These are phyloP conservation scores for Amphimallon solstitiale DNA, from an alignment of 2,888 invertebrate genomes.

Conservation along the genomic window DNA sequence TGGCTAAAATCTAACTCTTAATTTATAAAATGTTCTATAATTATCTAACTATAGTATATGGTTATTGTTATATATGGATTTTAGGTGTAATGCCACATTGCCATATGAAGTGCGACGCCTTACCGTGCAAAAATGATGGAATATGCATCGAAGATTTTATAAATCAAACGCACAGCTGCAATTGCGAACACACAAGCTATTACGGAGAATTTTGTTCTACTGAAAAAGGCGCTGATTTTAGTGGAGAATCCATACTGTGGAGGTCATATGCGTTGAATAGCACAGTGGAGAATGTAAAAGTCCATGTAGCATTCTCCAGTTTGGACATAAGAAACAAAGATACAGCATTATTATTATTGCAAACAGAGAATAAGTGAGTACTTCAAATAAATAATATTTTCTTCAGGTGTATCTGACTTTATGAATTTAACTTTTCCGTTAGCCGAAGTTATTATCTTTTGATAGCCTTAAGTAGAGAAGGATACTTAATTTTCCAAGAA, in stretches of 20 bases:
- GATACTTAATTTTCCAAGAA: slow-evolving; percentile 86
- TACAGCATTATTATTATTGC: slow-evolving; percentile 80
- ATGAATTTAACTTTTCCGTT: slow-evolving; percentile 45
- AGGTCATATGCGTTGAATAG: slow-evolving; percentile 79
- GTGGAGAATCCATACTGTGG: slow-evolving; percentile 85
- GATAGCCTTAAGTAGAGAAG: slow-evolving; percentile 84
- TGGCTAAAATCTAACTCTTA: neutral
- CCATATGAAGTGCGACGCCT: slow-evolving; percentile 88
- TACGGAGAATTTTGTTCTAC: slow-evolving; percentile 89
- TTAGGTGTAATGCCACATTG: slow-evolving; percentile 83
- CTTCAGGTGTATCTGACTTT: slow-evolving; percentile 23
- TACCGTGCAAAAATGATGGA: slow-evolving; percentile 89
- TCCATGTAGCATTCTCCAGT: slow-evolving; percentile 88
- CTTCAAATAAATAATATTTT: neutral
- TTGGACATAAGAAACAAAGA: slow-evolving; percentile 81
- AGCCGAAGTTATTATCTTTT: slow-evolving; percentile 86
- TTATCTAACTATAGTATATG: too few relatives aligned
- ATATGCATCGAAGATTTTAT: slow-evolving; percentile 90
- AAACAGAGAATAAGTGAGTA: slow-evolving; percentile 82
- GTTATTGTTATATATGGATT: slow-evolving; percentile 34
- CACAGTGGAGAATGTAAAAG: slow-evolving; percentile 80
- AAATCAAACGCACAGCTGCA: slow-evolving; percentile 85
- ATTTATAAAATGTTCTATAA: neutral
- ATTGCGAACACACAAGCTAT: slow-evolving; percentile 90
- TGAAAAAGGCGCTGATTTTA: slow-evolving; percentile 90